A percentile compares a stretch with the other conserved stretches of the same genome.
Evolutionary conservation across 2,888 invertebrate genomes (phyloP).

Genomic region (Tinea trinotella): DNA sequence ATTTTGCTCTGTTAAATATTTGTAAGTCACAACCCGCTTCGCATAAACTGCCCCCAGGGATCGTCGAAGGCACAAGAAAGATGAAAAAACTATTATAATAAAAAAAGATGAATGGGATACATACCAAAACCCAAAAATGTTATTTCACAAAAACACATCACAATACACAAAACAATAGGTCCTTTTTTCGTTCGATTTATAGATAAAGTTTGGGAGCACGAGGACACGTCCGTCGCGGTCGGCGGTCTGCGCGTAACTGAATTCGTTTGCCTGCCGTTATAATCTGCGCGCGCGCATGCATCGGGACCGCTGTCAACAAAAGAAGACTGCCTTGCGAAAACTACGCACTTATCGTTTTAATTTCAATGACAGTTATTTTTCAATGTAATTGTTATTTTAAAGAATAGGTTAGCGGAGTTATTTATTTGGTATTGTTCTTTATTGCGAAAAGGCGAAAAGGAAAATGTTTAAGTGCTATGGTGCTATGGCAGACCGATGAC

Average conservation of each 20-base stretch:
- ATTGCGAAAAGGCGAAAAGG: too few species aligned
- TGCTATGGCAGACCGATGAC: too few species aligned
- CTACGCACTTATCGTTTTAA: not conserved
- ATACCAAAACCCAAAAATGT: not conserved
- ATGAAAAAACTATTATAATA: not conserved
- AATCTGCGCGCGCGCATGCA: not conserved
- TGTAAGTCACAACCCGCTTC: not conserved
- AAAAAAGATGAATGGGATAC: too few species aligned
- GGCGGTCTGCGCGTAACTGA: not conserved
- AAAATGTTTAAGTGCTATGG: too few species aligned
- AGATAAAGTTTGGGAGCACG: not conserved
- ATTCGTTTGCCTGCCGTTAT: not conserved
- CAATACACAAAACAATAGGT: not conserved
- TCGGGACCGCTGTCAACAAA: not conserved
- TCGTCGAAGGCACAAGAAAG: not conserved
- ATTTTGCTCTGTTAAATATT: not conserved
- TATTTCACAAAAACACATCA: not conserved
- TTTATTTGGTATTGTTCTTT: too few species aligned
- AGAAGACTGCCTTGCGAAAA: conserved; percentile 4
- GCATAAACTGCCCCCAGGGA: not conserved
- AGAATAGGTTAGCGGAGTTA: too few species aligned
- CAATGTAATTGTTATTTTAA: conserved; percentile 11
- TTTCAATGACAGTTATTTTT: conserved; percentile 11
- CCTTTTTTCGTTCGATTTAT: not conserved
- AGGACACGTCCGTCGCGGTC: not conserved